Evolutionary conservation across 2,888 invertebrate species (phyloP), one percentile per base, ranked within the genome.

Genomic region (Aporophyla lueneburgensis): DNA sequence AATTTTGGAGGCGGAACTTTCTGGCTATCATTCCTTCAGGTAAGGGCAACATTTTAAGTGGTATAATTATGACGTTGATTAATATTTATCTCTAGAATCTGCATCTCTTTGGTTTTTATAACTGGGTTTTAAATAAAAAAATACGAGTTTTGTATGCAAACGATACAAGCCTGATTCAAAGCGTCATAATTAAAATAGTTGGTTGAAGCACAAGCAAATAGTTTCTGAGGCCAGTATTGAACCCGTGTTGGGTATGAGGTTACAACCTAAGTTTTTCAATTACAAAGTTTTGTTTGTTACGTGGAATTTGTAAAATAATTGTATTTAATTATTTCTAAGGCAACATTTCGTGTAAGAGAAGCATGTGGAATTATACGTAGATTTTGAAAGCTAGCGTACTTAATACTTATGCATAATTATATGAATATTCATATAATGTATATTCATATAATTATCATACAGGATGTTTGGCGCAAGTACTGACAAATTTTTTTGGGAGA

Each of bases 1-100:
- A 86, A 85, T 84, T 83, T 80, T 74, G 61, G 71, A 67, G 56
- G 71, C 70, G 77, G 84, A 89, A 86, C 71, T 87, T 89, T 80
- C 46, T 40, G 62, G 49, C 51, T 40, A 73, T 81, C 53, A 46
- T 54, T 83, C 56, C 74, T 70, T 71, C 4, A 33, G 43, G 58
- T 63, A 21, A 49, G 24, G 56, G 40, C 16, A 69, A 75, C 21
- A 67, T 69, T 68, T 53, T 69, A 65, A 66, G 46, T 62, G 27
- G 9, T 63, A 7, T 77, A 73, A 72, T 80, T 77, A 77, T 51
- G 43, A 24, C 5, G 2, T 33, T 53, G 19, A 46, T 19, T 46
- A 27, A 10, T 53, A n/a, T 33, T n/a, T 21, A n/a, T 40, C 46
- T 53, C 0, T 27, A 27, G 5, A 33, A 40, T 27, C 6, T 24